Evolutionary conservation across 1,140 invertebrate genomes (phyloP).

Genomic region (Drosophila pandora): DNA sequence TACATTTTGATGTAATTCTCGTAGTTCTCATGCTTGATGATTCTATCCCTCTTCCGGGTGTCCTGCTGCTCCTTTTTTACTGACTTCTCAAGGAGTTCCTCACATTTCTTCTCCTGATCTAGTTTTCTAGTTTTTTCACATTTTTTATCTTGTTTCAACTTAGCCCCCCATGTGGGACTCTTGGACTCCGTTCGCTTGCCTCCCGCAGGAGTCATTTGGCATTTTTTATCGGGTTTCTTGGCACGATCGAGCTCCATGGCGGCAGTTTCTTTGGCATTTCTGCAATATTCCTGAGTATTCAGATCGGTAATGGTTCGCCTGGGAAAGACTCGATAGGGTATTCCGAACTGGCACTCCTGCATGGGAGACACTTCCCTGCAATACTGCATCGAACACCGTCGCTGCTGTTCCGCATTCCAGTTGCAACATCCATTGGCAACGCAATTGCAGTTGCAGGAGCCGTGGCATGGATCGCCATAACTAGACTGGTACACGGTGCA

Average conservation of each 20-base stretch:
- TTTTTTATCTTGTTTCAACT: neutral
- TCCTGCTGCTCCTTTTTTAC: no score
- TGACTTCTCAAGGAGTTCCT: no score
- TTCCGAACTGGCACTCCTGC: neutral
- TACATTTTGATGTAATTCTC: neutral
- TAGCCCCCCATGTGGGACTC: neutral
- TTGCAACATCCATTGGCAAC: neutral
- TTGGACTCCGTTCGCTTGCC: neutral
- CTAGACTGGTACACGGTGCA: neutral
- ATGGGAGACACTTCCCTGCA: neutral
- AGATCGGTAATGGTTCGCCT: constrained; percentile 33
- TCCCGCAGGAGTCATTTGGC: neutral
- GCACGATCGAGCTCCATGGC: neutral
- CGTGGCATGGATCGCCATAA: neutral
- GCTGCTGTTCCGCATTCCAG: neutral
- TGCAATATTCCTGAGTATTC: constrained; percentile 26
- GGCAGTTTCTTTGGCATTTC: neutral
- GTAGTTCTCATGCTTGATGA: neutral
- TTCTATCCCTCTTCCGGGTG: no score
- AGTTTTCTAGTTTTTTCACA: neutral
- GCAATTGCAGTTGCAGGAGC: neutral
- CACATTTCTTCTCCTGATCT: no score
- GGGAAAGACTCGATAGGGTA: neutral
- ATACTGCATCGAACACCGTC: neutral
- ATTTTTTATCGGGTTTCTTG: neutral